Evolutionary conservation across 2,797 vertebrate genomes (phyloP), one percentile per base, ranked within the genome.

Genomic region (Aldrovandia affinis): DNA sequence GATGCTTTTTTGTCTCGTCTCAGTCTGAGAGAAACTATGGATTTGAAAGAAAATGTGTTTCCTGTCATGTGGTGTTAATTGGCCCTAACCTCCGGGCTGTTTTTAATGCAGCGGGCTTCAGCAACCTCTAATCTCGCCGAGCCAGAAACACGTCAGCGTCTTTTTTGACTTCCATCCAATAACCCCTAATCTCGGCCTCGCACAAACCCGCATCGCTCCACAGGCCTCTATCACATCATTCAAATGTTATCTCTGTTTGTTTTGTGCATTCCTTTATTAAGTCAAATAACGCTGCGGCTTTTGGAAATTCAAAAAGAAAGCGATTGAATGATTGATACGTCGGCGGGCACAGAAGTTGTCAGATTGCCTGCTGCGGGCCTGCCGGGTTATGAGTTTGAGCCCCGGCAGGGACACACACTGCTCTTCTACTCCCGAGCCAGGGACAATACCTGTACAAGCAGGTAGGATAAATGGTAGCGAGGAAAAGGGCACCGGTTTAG

Each of bases 1-100:
- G 33, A 39, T 44, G 18, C 70, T 15, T n/a, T n/a, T 44, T 47
- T 75, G 68, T 39, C 33, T 39, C 18, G 2, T 75, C 59, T 36
- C 36, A 78, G 82, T 59, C 65, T 70, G 18, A 12, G 44, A 8
- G 0, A 47, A 47, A 75, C 25, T 20, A 44, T 1, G 22, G 25
- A 39, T 5, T 42, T 75, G 44, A 25, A 25, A 75, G 0, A 57
- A 70, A 70, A 70, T 70, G 68, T 54, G 12, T 80, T 30, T 94
- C 87, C 89, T 91, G 90, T 93, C 91, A 92, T 86, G 3, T 68
- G 88, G 84, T 89, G 90, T 92, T 94, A 94, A 93, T 95, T 93
- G 91, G 88, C 12, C 59, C 83, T 91, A 89, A 93, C 93, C 90
- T 88, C 61, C 57, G 54, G 84, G 83, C 81, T 84, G 86, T 89